A percentile compares a stretch with the other conserved stretches of the same genome.
Evolutionary conservation across 2,888 invertebrate genomes (phyloP).

Genomic region (Meteorus cinctellus): DNA sequence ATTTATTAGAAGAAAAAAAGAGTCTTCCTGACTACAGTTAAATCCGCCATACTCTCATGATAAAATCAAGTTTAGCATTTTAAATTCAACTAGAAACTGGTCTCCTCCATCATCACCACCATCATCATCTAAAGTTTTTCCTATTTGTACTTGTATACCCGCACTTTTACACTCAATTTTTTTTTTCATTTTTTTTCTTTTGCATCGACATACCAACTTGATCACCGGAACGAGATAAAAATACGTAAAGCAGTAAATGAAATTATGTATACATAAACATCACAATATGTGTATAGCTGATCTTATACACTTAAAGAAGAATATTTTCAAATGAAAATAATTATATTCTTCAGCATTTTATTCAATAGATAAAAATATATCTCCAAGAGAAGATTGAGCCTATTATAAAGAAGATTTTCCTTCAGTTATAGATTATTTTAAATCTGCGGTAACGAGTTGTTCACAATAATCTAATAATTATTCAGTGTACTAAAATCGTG

Average conservation of each 20-base stretch:
- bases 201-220: neutral
- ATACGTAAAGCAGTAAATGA: neutral
- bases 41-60: neutral
- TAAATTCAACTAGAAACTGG: conserved; percentile 28
- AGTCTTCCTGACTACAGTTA: neutral
- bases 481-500: too few relatives aligned
- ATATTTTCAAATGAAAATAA: too few relatives aligned
- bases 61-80: conserved; percentile 15
- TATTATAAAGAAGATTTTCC: too few relatives aligned
- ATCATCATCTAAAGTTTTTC: conserved; percentile 14
- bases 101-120: conserved; percentile 17
- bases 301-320: neutral
- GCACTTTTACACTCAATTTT: conserved; percentile 3
- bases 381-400: too few relatives aligned
- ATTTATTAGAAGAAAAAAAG: neutral
- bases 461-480: too few relatives aligned
- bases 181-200: neutral
- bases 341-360: too few relatives aligned
- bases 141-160: neutral
- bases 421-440: too few relatives aligned
- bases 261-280: neutral
- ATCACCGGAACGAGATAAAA: neutral
- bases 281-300: neutral
- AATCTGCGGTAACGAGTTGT: too few relatives aligned
- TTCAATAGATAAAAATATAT: too few relatives aligned